Evolutionary conservation across 2,888 invertebrate species (phyloP).

Genomic region (Scelioninae gen. 2): DNA sequence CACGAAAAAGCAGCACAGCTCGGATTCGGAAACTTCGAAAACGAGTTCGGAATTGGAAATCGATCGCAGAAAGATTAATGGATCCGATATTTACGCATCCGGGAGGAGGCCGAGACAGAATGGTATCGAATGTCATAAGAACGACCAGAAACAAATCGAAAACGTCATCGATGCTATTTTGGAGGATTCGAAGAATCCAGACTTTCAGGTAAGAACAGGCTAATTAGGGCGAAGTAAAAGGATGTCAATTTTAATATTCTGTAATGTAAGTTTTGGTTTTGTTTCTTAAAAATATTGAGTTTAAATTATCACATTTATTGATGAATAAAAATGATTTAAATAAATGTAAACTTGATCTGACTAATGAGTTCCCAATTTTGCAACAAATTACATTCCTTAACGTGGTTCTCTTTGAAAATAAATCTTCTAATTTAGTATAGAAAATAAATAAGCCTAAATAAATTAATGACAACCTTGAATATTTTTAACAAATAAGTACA

Average conservation of each 20-base stretch:
- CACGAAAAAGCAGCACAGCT: constrained; percentile 65
- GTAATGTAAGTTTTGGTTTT: constrained; percentile 14
- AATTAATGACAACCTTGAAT: not conserved
- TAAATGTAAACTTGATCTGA: too few species aligned
- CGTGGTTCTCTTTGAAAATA: too few species aligned
- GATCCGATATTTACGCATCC: constrained; percentile 67
- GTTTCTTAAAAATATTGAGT: not conserved
- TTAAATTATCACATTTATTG: too few species aligned
- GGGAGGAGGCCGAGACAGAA: constrained; percentile 71
- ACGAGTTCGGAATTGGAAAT: constrained; percentile 67
- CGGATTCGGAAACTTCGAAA: constrained; percentile 69
- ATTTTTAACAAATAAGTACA: not conserved
- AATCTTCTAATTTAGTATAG: too few species aligned
- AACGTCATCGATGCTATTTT: constrained; percentile 74
- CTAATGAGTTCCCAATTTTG: too few species aligned
- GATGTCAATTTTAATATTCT: too few species aligned
- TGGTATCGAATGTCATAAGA: constrained; percentile 75
- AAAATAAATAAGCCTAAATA: not conserved
- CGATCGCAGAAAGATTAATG: constrained; percentile 66
- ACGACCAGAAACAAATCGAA: constrained; percentile 75
- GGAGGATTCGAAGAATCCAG: constrained; percentile 74
- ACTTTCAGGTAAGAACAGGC: constrained; percentile 74
- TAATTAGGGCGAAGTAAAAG: too few species aligned
- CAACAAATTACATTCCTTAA: too few species aligned
- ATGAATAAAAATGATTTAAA: too few species aligned